phyloP scores from a whole-genome alignment of 2,888 invertebrate species.

The Barypeithes pellucidus region DNA sequence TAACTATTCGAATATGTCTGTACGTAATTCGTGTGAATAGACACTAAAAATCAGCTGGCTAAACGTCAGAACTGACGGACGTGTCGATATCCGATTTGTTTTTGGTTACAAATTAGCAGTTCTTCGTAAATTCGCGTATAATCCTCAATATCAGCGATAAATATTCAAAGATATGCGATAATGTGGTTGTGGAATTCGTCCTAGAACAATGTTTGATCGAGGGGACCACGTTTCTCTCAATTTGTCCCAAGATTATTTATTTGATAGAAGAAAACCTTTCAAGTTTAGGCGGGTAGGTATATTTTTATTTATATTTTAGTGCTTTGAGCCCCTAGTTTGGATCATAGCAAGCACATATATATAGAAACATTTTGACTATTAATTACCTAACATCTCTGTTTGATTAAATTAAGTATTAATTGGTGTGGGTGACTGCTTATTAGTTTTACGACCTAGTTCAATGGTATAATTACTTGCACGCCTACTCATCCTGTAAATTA shows the following conservation, averaged over 20 bases:
- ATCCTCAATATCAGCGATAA: background rate
- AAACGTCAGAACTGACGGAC: slow-evolving; percentile 13
- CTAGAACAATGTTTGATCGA: slow-evolving; percentile 40
- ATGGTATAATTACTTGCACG: too few species aligned
- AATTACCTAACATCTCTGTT: background rate
- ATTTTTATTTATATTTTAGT: slow-evolving; percentile 5
- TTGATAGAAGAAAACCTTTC: slow-evolving; percentile 58
- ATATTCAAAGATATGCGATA: background rate
- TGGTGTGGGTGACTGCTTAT: background rate
- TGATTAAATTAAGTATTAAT: background rate
- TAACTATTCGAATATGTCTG: too few species aligned
- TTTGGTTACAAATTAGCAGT: background rate
- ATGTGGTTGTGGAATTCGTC: background rate
- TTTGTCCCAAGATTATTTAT: slow-evolving; percentile 54
- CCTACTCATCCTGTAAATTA: too few species aligned
- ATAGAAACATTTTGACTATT: background rate
- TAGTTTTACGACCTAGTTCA: background rate
- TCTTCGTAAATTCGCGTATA: background rate
- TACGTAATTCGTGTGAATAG: too few species aligned
- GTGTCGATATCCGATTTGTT: slow-evolving; percentile 14
- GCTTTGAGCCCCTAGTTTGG: background rate
- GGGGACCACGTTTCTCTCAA: slow-evolving; percentile 61
- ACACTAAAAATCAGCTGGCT: slow-evolving; percentile 13
- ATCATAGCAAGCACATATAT: background rate
- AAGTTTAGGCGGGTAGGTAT: slow-evolving; percentile 61